A percentile compares a stretch with the other conserved stretches of the same genome.
Conservation (phyloP, 2,888 invertebrate species). For the Cistogaster globosa region DNA sequence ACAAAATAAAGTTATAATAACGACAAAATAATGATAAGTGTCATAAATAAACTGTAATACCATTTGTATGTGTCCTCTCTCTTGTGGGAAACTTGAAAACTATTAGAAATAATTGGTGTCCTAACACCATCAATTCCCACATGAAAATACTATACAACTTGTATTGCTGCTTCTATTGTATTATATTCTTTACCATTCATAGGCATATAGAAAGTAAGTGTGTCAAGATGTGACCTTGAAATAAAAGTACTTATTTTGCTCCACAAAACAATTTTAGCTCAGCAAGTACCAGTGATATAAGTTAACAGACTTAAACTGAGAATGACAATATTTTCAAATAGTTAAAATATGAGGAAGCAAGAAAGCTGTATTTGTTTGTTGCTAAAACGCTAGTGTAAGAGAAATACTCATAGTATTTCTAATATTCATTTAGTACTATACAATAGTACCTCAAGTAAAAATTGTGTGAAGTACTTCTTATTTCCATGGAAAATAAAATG, state of each 20-base stretch:
- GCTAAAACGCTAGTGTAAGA: not conserved
- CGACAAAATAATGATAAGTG: too few species aligned
- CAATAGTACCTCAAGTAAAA: not conserved
- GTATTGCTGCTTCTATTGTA: conserved; percentile 3
- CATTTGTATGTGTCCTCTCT: too few species aligned
- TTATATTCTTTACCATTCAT: conserved; percentile 21
- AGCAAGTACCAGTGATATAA: conserved; percentile 46
- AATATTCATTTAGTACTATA: not conserved
- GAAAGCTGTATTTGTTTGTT: not conserved
- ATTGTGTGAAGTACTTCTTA: not conserved
- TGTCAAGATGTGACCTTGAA: conserved; percentile 71
- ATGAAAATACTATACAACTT: conserved; percentile 19
- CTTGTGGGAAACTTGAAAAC: too few species aligned
- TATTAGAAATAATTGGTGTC: too few species aligned
- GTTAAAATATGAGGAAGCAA: not conserved
- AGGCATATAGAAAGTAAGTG: conserved; percentile 55
- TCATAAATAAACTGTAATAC: too few species aligned
- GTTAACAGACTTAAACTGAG: conserved; percentile 26
- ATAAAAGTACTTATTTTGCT: conserved; percentile 52
- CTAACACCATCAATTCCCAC: too few species aligned
- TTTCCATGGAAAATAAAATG: not conserved
- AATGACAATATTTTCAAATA: not conserved
- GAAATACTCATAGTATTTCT: conserved; percentile 21
- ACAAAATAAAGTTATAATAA: too few species aligned
- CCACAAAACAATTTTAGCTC: conserved; percentile 17